Percentiles rank a stretch among this genome's conserved stretches.
These are phyloP conservation scores for Anableps anableps DNA, from an alignment of 2,797 vertebrate species.

Conservation along the genomic window DNA sequence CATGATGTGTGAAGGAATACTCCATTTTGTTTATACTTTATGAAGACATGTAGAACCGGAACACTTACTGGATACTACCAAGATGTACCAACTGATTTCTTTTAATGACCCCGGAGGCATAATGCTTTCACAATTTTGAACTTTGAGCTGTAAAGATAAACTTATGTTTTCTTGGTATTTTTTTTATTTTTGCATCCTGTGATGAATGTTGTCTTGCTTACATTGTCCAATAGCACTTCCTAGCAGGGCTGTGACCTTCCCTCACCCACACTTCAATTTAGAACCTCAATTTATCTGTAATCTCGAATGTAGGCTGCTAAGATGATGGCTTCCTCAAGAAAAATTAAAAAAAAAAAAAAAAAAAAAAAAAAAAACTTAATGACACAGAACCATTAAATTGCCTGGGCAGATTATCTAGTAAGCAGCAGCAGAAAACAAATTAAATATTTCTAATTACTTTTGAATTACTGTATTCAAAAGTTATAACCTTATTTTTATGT, in stretches of 20 bases:
- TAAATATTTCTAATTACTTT: background rate
- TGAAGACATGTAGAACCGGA: no score
- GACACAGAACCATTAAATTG: constrained; percentile 2
- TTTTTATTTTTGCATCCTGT: background rate
- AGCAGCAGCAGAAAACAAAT: background rate
- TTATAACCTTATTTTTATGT: background rate
- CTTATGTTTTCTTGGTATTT: background rate
- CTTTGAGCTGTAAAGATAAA: background rate
- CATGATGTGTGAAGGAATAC: no score
- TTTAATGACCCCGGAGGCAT: no score
- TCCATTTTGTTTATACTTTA: no score
- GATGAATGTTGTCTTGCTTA: background rate
- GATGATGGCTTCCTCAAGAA: background rate
- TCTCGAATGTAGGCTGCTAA: background rate
- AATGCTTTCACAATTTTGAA: no score
- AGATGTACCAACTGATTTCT: no score
- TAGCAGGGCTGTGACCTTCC: background rate
- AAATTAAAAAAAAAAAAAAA: no score
- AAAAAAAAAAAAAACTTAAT: background rate
- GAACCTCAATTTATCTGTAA: background rate
- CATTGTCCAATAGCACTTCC: background rate
- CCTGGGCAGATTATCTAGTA: background rate
- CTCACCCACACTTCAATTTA: background rate
- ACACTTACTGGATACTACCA: no score
- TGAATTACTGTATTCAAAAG: background rate